Evolutionary conservation across 2,113 vertebrate genomes (phyloP).

Genomic region (Agelaius tricolor): DNA sequence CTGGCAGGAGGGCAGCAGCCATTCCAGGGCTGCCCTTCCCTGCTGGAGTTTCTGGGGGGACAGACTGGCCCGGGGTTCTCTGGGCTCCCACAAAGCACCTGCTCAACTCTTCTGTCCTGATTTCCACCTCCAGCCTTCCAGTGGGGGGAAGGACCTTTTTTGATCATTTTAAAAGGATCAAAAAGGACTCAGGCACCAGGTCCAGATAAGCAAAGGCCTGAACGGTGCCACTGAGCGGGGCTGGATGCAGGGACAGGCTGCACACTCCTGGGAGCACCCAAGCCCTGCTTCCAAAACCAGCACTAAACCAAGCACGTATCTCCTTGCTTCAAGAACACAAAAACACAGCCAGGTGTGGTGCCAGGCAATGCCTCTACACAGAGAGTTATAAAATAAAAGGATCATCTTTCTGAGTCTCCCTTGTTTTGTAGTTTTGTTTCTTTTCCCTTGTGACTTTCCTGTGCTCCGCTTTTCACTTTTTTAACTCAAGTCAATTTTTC

Average conservation of each 20-base stretch:
- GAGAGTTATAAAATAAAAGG: neutral
- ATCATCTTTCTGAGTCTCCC: neutral
- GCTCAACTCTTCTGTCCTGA: neutral
- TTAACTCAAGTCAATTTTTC: constrained; percentile 52
- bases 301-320: neutral
- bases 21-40: neutral
- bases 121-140: neutral
- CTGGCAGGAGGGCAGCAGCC: neutral
- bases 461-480: constrained; percentile 60
- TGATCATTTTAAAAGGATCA: neutral
- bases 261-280: neutral
- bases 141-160: neutral
- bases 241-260: neutral
- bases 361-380: neutral
- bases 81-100: neutral
- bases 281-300: neutral
- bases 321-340: neutral
- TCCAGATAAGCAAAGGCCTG: neutral
- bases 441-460: constrained; percentile 45
- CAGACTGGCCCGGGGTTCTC: neutral
- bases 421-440: constrained; percentile 27
- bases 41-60: neutral
- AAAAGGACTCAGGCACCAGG: neutral
- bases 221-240: neutral
- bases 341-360: neutral